phyloP scores from a whole-genome alignment of 2,113 vertebrate species.

The Carassius carassius region DNA sequence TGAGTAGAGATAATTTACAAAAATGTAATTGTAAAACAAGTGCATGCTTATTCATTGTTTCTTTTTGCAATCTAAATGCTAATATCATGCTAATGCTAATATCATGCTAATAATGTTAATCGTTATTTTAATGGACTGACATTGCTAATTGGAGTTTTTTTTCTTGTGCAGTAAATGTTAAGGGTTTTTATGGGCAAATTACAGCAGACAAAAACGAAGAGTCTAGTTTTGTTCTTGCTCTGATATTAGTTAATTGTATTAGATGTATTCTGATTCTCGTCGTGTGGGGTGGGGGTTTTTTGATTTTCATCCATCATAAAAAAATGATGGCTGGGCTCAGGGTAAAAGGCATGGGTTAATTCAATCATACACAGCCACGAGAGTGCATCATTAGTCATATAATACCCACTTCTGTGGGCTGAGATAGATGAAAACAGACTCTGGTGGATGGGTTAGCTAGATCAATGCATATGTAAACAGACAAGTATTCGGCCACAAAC shows the following conservation, averaged over 20 bases:
- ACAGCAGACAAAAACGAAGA: background rate
- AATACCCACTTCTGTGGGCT: background rate
- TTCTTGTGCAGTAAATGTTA: background rate
- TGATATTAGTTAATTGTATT: constrained; percentile 49
- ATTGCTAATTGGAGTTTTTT: background rate
- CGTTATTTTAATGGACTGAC: background rate
- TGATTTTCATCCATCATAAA: constrained; percentile 44
- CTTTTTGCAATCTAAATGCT: background rate
- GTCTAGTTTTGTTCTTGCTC: constrained; percentile 35
- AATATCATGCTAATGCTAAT: background rate
- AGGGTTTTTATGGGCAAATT: background rate
- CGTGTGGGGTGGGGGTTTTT: constrained; percentile 1
- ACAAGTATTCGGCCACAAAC: constrained; percentile 25
- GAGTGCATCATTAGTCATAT: constrained; percentile 50
- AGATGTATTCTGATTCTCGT: constrained; percentile 32
- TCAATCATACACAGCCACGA: constrained; percentile 44
- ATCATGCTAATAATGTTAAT: background rate
- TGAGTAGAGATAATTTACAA: background rate
- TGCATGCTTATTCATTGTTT: background rate
- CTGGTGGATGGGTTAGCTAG: constrained; percentile 2
- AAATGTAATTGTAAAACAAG: background rate
- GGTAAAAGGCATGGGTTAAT: constrained; percentile 54
- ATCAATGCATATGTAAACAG: constrained; percentile 42
- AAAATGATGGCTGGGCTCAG: constrained; percentile 31
- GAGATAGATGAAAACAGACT: constrained; percentile 33